A percentile compares a stretch with the other conserved stretches of the same genome.
Conservation (phyloP, 2,888 invertebrate species). For the Actias luna region DNA sequence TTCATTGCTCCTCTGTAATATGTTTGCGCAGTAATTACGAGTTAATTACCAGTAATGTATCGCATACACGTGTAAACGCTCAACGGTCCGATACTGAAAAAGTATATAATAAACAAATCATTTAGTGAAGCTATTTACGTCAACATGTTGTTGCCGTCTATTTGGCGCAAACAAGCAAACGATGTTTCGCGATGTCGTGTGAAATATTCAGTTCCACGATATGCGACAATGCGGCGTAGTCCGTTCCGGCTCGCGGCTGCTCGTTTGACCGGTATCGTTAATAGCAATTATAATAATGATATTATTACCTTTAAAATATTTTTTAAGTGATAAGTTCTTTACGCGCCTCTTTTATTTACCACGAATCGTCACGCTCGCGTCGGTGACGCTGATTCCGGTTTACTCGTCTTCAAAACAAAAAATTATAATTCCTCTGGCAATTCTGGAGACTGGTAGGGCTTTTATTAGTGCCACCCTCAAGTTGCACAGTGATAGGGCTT, state of each 20-base stretch:
- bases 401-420: too few relatives aligned
- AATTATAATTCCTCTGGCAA: too few relatives aligned
- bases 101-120: slow-evolving; percentile 12
- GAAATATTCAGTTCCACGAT: slow-evolving; percentile 23
- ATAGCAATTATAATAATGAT: not conserved
- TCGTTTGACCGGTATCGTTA: not conserved
- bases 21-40: slow-evolving; percentile 16
- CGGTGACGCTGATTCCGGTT: too few relatives aligned
- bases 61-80: slow-evolving; percentile 8
- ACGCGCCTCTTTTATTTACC: too few relatives aligned
- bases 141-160: slow-evolving; percentile 16
- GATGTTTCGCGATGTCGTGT: slow-evolving; percentile 25
- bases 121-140: slow-evolving; percentile 17
- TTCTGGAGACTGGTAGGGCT: too few relatives aligned
- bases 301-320: not conserved
- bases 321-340: not conserved
- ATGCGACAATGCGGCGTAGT: not conserved
- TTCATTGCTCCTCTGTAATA: slow-evolving; percentile 21
- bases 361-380: too few relatives aligned
- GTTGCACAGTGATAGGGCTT: too few relatives aligned
- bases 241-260: too few relatives aligned
- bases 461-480: too few relatives aligned
- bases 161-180: slow-evolving; percentile 21
- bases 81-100: slow-evolving; percentile 15
- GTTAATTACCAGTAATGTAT: slow-evolving; percentile 14